These are phyloP conservation scores for Germaria angustata DNA, from an alignment of 2,888 invertebrate species.

Conservation along the genomic window DNA sequence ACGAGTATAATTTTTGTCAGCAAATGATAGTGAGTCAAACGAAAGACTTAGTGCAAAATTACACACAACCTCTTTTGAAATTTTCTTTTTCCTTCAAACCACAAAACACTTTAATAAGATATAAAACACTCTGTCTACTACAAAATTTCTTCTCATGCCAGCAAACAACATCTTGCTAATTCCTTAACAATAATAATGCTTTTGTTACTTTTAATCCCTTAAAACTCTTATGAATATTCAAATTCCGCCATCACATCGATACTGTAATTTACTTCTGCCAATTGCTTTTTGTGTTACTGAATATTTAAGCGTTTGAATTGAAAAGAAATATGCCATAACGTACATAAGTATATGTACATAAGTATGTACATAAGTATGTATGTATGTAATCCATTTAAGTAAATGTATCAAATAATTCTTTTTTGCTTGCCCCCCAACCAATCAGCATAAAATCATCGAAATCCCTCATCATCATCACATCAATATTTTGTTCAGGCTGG, in stretches of 20 bases:
- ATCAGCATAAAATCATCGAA: not conserved
- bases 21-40: no score
- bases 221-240: constrained; percentile 39
- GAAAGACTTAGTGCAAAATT: no score
- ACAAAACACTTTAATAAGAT: no score
- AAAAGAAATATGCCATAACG: constrained; percentile 42
- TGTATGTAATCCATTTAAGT: constrained; percentile 39
- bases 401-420: constrained; percentile 14
- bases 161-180: not conserved
- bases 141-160: not conserved
- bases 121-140: no score
- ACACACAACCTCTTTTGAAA: no score
- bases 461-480: not conserved
- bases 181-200: not conserved
- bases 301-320: constrained; percentile 53
- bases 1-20: no score
- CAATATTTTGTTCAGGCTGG: no score
- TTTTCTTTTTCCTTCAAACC: no score
- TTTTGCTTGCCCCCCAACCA: not conserved
- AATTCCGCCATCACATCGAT: not conserved
- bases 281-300: constrained; percentile 25
- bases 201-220: constrained; percentile 11
- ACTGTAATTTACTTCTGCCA: not conserved
- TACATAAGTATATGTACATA: no score
- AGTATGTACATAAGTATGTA: no score